Conservation (phyloP, 1,140 invertebrate genomes). For the Heliconius melpomene region DNA sequence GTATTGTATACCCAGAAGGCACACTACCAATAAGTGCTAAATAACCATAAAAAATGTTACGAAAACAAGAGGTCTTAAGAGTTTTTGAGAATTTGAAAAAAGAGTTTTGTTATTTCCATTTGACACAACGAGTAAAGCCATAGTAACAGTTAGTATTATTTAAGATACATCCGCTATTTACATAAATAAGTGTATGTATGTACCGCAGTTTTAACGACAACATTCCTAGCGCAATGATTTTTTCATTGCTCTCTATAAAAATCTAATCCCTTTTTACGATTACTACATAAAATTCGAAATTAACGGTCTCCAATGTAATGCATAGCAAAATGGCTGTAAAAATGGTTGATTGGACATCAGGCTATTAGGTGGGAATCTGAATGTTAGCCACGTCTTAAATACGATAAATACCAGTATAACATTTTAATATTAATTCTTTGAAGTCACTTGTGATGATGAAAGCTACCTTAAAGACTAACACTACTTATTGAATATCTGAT, state of each 20-base stretch:
- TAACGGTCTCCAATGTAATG: conserved; percentile 33
- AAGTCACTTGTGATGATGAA: too few species aligned
- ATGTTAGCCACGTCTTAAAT: conserved; percentile 1
- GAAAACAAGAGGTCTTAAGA: too few species aligned
- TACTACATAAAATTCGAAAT: conserved; percentile 38
- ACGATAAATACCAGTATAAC: background rate
- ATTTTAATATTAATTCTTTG: too few species aligned
- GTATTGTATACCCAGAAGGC: too few species aligned
- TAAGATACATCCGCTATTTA: conserved; percentile 1
- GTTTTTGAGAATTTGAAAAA: too few species aligned
- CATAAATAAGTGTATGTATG: background rate
- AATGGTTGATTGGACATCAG: conserved; percentile 28
- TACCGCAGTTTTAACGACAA: conserved; percentile 22
- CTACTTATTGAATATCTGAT: too few species aligned
- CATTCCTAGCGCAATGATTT: conserved; percentile 33
- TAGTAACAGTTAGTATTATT: background rate
- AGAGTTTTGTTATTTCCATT: too few species aligned
- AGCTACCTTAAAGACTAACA: too few species aligned
- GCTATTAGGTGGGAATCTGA: background rate
- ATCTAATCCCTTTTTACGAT: conserved; percentile 42
- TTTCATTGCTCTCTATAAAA: conserved; percentile 40
- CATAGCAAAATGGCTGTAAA: conserved; percentile 41
- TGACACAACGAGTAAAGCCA: too few species aligned
- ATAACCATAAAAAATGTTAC: too few species aligned
- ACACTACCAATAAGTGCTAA: too few species aligned